These are phyloP conservation scores for Antigone vipio DNA, from an alignment of 2,113 vertebrate genomes.

Conservation along the genomic window DNA sequence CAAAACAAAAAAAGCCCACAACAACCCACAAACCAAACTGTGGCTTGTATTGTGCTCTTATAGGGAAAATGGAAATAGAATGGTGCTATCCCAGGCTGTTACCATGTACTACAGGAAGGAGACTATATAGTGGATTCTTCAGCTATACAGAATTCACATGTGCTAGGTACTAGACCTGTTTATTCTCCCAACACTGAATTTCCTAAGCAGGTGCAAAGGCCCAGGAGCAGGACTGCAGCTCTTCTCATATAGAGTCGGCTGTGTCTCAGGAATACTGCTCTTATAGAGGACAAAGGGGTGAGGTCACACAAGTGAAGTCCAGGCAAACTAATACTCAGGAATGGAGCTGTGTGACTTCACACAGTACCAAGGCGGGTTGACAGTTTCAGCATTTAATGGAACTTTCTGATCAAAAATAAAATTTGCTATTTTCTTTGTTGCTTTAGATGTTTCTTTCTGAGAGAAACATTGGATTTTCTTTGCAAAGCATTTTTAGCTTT, in stretches of 20 bases:
- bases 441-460: background rate
- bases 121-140: background rate
- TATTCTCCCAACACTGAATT: background rate
- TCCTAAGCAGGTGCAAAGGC: background rate
- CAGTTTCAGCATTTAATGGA: background rate
- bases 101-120: background rate
- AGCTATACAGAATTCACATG: background rate
- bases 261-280: background rate
- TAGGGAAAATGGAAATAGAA: background rate
- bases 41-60: background rate
- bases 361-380: background rate
- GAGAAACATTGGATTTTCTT: background rate
- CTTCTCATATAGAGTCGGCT: background rate
- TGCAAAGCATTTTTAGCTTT: background rate
- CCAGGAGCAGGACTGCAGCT: background rate
- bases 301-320: background rate
- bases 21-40: no score
- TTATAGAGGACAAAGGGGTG: background rate
- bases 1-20: no score
- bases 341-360: background rate
- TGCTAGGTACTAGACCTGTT: background rate
- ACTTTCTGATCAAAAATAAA: background rate
- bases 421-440: background rate
- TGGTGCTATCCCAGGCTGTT: background rate
- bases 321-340: background rate